Evolutionary conservation across 2,888 invertebrate genomes (phyloP), one percentile per base, ranked within the genome.

Genomic region (Stictocephala bisonia): DNA sequence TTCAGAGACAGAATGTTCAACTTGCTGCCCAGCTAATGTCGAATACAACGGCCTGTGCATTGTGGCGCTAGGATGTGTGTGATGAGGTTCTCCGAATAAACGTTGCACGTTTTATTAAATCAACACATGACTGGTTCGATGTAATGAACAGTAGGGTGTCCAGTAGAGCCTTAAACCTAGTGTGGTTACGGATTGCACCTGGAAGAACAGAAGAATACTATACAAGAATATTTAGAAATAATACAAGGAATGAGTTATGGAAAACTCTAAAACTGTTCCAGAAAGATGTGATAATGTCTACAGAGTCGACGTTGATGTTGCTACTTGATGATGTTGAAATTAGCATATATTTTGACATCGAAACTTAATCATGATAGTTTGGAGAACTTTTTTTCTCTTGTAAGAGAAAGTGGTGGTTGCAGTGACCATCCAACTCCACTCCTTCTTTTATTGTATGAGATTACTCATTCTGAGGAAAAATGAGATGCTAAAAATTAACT

Each of bases 341-440:
- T 66, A 66, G 3, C 66, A 9, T 66, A 44, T 20, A 40, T 40
- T 9, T 11, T 66, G 24, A 66, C 66, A 7, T 40, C 66, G 11
- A 66, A 66, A 22, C 26, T 66, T 2, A 66, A 66, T 18, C 66
- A 66, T 41, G 66, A 66, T 15, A 22, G 66, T 66, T 26, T 66
- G 26, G 41, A 66, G 18, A 66, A 41, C 26, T 44, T 66, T 7
- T 66, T 40, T 24, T 41, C 44, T 2, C 20, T 40, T 3, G 44
- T 41, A 7, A 66, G 66, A 66, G 66, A 22, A 29, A 66, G 66
- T 66, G 66, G 40, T 20, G 66, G 66, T 18, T 66, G 66, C 26
- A 66, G 41, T 44, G 66, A 66, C 22, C 66, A 66, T 66, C 66
- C 66, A 40, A 66, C 66, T 9, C 66, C 66, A 4, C 4, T 66